A percentile compares a stretch with the other conserved stretches of the same genome.
These are phyloP conservation scores for Watsonalla binaria DNA, from an alignment of 2,888 invertebrate genomes.

Conservation along the genomic window DNA sequence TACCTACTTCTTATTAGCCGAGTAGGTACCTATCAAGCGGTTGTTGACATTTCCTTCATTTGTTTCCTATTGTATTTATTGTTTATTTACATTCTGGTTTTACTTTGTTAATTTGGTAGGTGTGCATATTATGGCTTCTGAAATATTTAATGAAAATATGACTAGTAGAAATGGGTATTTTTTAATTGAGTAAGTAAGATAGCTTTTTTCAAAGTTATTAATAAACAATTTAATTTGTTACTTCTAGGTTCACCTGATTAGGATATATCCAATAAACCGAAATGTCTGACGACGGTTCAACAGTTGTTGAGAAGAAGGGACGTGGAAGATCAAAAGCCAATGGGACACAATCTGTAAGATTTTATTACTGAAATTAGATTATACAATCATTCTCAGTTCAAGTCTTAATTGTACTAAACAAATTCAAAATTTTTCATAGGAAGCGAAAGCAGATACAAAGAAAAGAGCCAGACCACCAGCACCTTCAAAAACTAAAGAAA, in stretches of 20 bases:
- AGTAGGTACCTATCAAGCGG: constrained; percentile 23
- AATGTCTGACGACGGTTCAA: constrained; percentile 77
- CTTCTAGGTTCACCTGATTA: constrained; percentile 42
- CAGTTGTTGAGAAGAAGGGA: constrained; percentile 74
- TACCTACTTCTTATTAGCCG: constrained; percentile 23
- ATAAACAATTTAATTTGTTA: constrained; percentile 3
- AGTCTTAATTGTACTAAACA: background rate
- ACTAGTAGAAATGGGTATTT: too few relatives aligned
- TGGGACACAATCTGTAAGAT: constrained; percentile 67
- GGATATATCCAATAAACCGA: constrained; percentile 32
- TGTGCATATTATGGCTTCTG: background rate
- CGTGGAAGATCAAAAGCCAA: constrained; percentile 74
- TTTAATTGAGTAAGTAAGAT: background rate
- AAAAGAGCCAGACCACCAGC: constrained; percentile 69
- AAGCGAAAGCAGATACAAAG: constrained; percentile 69
- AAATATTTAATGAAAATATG: background rate
- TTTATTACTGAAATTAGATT: background rate
- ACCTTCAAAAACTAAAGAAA: constrained; percentile 69
- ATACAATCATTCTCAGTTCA: background rate
- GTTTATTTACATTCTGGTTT: background rate
- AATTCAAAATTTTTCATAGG: constrained; percentile 34
- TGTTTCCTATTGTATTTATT: constrained; percentile 21
- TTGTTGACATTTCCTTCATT: constrained; percentile 42
- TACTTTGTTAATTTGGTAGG: background rate
- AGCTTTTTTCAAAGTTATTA: background rate